Base-by-base conservation (phyloP, 2,888 invertebrate species). In the Apamea crenata region DNA sequence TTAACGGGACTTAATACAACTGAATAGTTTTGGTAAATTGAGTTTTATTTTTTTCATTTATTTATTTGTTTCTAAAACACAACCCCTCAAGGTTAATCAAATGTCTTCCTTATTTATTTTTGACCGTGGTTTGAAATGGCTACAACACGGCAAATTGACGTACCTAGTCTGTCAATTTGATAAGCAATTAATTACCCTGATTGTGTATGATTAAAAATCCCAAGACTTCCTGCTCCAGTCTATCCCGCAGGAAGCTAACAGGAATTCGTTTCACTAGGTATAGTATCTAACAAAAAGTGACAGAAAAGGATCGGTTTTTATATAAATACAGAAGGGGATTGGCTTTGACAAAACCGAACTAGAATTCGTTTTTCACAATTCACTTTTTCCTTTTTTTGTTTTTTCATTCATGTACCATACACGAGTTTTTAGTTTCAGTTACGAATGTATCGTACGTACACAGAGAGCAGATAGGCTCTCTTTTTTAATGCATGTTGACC, bases 401-500 rank as follows among this genome's bases (percentile, higher is more conserved):
- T 78, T 69, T 69, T 14, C 1, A 14, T 40, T 63, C 12, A 44
- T 44, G 40, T 32, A n/a, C 14, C 10, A 36, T n/a, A 21, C 61
- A 36, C 29, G 40, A 65, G 36, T 65, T 82, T 80, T 47, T 74
- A 65, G 21, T 56, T 80, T 66, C 32, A 50, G 40, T 82, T 59
- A 65, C 61, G n/a, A 5, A 12, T 32, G 14, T 36, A 18, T 25
- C 16, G 16, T 63, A 12, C 3, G 36, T 8, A 16, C 16, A n/a
- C n/a, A 61, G n/a, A 40, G 2, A 29, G 18, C 29, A 25, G 25
- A 32, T 7, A 16, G 21, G n/a, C 14, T 44, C 32, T 65, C 18
- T 65, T 63, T 47, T 53, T 36, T 3, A 6, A n/a, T 69, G 18
- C 25, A 59, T 66, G n/a, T 36, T 47, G 36, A 18, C 32, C n/a